Base-by-base conservation (phyloP, 1,140 invertebrate species). In the Lucilia sericata region DNA sequence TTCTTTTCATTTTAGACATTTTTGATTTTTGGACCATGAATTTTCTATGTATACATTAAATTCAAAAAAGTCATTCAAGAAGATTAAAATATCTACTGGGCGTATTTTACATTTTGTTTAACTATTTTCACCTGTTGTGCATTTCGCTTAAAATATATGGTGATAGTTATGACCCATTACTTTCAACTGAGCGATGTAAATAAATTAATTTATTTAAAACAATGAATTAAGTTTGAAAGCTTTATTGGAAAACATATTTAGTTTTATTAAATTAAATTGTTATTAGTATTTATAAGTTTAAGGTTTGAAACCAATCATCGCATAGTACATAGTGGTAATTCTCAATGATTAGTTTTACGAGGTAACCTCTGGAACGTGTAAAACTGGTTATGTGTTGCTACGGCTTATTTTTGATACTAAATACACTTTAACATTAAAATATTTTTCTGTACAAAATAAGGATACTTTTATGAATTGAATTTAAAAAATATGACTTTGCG, bases 311-410 rank as follows among this genome's bases (percentile, higher is more conserved):
- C 55, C 55, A 60, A 60, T 60, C 55, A n/a, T 60, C 42, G 2
- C 42, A 42, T 42, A 42, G 42, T 42, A 42, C 42, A 60, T 60
- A 60, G 17, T 60, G 55, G n/a, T 60, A 60, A 17, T 17, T 60
- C 55, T 60, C 42, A 60, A n/a, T n/a, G 55, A 60, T 60, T 60
- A n/a, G 55, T 60, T 60, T n/a, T 60, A 60, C n/a, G 55, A 60
- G 55, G 55, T 60, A 60, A 60, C 55, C 55, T 60, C 55, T 60
- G 55, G 55, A 60, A 60, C 55, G 55, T 60, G 55, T 60, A 60
- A 60, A 60, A 60, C 55, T 60, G 55, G 55, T 60, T 60, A 60
- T n/a, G n/a, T 60, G n/a, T 60, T 17, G 55, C 14, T 60, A n/a
- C 55, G 14, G 55, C 55, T 60, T 14, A n/a, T 17, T 60, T 14